Evolutionary conservation across 23 tunicate species (phyloP).

Genomic region (Diplosoma virens): DNA sequence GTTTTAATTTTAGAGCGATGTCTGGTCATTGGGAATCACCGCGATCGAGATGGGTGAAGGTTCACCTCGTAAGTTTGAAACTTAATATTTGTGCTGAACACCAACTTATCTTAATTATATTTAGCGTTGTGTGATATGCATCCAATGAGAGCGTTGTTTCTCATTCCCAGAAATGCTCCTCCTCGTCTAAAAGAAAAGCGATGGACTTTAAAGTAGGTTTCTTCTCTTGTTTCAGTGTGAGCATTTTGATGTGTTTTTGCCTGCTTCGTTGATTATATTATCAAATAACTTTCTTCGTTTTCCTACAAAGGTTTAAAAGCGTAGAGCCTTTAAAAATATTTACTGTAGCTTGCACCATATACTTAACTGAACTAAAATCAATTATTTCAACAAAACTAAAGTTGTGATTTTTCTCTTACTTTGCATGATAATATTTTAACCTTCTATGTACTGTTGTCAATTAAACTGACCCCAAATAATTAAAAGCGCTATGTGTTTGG

Average conservation of each 20-base stretch:
- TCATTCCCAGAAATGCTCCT: constrained; percentile 97
- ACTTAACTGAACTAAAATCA: too few species aligned
- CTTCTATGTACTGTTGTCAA: too few species aligned
- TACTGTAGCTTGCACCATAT: too few species aligned
- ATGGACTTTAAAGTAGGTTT: constrained; percentile 77
- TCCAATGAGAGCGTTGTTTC: constrained; percentile 99
- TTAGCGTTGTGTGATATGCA: constrained; percentile 98
- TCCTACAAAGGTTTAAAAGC: too few species aligned
- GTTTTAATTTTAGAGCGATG: constrained; percentile 83
- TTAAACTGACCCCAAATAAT: too few species aligned
- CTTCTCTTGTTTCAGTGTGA: not conserved
- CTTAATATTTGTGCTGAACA: not conserved
- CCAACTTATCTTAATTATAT: too few species aligned
- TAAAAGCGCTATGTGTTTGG: too few species aligned
- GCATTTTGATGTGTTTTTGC: not conserved
- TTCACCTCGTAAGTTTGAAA: constrained; percentile 79
- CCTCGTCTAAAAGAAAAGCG: constrained; percentile 76
- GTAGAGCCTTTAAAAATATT: too few species aligned
- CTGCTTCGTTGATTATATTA: not conserved
- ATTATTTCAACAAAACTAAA: too few species aligned
- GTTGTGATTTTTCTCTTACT: too few species aligned
- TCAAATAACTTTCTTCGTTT: too few species aligned
- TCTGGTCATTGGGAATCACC: constrained; percentile 99
- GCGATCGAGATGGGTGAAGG: constrained; percentile 99
- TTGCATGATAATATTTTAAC: too few species aligned